Evolutionary conservation across 2,888 invertebrate species (phyloP), one percentile per base, ranked within the genome.

Genomic region (Actias luna): DNA sequence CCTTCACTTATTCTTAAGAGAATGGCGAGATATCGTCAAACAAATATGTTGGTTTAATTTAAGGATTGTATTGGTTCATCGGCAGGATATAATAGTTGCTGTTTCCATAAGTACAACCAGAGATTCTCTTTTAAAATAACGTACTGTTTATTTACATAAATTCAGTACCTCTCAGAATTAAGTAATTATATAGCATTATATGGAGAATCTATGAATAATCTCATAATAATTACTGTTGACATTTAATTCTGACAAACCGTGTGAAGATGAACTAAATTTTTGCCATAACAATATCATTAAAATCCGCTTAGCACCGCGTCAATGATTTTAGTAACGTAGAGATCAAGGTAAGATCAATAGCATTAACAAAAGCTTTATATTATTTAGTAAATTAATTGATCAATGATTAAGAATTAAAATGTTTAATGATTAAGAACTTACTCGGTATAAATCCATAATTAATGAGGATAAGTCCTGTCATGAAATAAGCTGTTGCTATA

Each of bases 391-490:
- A 59, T 63, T 55, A 61, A 58, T 61, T 35, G 62, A 64, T 60
- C 59, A 25, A n/a, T 22, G n/a, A 60, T 65, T 29, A n/a, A 18
- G 25, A 22, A 50, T 22, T 22, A 46, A 2, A 10, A 10, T 0
- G 2, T 10, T 22, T 10, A 10, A 46, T 46, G 22, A 46, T 25
- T 25, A 50, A 25, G 22, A 50, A 62, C 71, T 85, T 84, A 94
- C 94, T 92, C 70, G 95, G 94, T 42, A 95, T 82, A 79, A 95
- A 94, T 73, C 94, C 93, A 76, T 95, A 95, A 27, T 89, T 90
- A 58, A 95, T 86, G 71, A 95, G 93, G 67, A 94, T 93, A 3
- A 93, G 65, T n/a, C 94, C 96, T 65, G 95, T 95, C 62, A 95
- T 69, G 3, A 95, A 76, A 80, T 94, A 95, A 0, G 95, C 94